Evolutionary conservation across 2,888 invertebrate species (phyloP).

Genomic region (Amphipoea lucens): DNA sequence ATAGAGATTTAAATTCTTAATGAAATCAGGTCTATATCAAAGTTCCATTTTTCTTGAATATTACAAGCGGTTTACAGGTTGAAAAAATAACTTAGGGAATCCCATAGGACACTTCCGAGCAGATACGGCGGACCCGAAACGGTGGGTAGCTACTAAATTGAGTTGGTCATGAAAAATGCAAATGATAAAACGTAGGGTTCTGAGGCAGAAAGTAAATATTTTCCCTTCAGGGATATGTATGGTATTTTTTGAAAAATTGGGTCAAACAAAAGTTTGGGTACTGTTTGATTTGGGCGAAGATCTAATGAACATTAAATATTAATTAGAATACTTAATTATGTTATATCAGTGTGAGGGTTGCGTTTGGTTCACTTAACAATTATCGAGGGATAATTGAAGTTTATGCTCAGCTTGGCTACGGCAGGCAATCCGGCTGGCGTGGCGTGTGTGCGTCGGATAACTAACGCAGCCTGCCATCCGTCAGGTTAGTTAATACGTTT

Average conservation of each 20-base stretch:
- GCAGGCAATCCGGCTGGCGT: conserved; percentile 45
- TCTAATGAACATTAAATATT: conserved; percentile 54
- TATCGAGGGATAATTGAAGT: conserved; percentile 63
- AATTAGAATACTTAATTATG: conserved; percentile 50
- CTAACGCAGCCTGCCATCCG: conserved; percentile 31
- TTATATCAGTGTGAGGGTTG: conserved; percentile 35
- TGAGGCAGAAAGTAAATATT: conserved; percentile 59
- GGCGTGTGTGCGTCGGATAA: conserved; percentile 53
- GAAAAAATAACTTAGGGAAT: conserved; percentile 62
- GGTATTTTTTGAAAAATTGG: conserved; percentile 44
- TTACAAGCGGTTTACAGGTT: conserved; percentile 53
- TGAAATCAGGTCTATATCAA: conserved; percentile 55
- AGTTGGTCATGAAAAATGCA: conserved; percentile 72
- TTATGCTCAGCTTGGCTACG: conserved; percentile 54
- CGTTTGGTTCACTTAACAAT: conserved; percentile 58
- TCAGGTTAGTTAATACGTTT: conserved; percentile 48
- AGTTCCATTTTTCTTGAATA: conserved; percentile 65
- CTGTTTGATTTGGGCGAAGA: conserved; percentile 38
- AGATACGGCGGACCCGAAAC: conserved; percentile 64
- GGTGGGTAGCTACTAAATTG: conserved; percentile 70
- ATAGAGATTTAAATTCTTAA: conserved; percentile 44
- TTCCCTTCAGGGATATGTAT: conserved; percentile 44
- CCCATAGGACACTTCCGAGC: conserved; percentile 65
- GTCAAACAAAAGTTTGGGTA: conserved; percentile 44
- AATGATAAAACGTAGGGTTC: conserved; percentile 67